Base-by-base conservation (phyloP, 1,140 invertebrate genomes). In the Zaprionus vittiger region DNA sequence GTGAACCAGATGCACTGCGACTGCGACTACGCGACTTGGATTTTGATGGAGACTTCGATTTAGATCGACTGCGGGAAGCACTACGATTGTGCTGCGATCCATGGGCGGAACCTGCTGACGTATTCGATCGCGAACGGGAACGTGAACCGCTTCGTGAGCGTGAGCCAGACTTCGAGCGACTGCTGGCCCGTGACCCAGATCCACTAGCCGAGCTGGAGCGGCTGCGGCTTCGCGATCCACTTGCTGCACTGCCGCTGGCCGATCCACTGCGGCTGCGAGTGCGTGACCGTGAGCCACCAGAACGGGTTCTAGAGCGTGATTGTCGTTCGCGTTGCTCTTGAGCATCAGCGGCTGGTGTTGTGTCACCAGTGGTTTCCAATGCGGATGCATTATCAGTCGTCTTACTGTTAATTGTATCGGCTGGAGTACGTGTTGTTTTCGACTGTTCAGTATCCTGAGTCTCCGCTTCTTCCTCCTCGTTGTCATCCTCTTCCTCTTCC, bases 391-490 rank as follows among this genome's bases (percentile, higher is more conserved):
- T 62, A 78, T 44, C 79, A 73, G 70, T 77, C 73, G 55, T 4
- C 68, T 72, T 93, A 92, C 83, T 93, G 65, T 94, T 75, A 80
- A 77, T 70, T 15, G 17, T 24, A 62, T 76, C 66, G 77, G 38
- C 77, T 52, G 47, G 12, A 75, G 68, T 80, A 76, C 15, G 24
- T 17, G 54, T 2, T 15, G 56, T 15, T n/a, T 60, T 47, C 3
- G 59, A 31, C 7, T 38, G 38, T 22, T 59, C 65, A 26, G 80
- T 72, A 15, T 31, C 91, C 77, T 94, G 91, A 44, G 93, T 93
- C 14, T 94, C 93, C 41, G 94, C 95, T 64, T 96, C 96, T 64
- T 96, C 96, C 34, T 96, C 95, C 49, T 97, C 95, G 85, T 96
- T 95, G 61, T 96, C 94, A 26, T 95, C 96, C 63, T 96, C 96